Evolutionary conservation across 2,797 vertebrate genomes (phyloP), one percentile per base, ranked within the genome.

Genomic region (Varecia variegata): DNA sequence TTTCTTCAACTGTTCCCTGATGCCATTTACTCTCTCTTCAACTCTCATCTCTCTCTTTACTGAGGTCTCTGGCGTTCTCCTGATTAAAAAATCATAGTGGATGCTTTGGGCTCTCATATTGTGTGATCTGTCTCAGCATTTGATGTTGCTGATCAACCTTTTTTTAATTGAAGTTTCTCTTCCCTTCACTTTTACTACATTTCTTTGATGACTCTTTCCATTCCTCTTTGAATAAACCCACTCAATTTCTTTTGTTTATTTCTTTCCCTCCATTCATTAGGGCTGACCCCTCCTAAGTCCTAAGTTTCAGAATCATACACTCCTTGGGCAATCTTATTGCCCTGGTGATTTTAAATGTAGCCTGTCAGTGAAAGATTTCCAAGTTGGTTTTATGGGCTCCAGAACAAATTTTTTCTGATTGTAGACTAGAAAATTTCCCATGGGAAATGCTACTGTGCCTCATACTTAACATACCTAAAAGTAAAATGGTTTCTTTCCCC

Each of bases 91-190:
- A 7, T 52, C 56, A 68, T 45, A 13, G 10, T n/a, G 12, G 17
- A 30, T 68, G 23, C 25, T 43, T 60, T 27, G 18, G 18, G 14
- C 23, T 74, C 13, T 85, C 9, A 8, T 32, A 50, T 4, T 43
- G 8, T n/a, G 62, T n/a, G 13, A 27, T 7, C 50, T 30, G 6
- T n/a, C 20, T 32, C 40, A 86, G 27, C 38, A 62, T 70, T 60
- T 32, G 7, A 0, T 21, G 9, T 38, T 38, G 4, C 7, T 7
- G 84, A 6, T 4, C 6, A 23, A 47, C 0, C 7, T 8, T 13
- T 79, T 40, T 71, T 3, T 70, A 10, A 30, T 65, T 10, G 67
- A 54, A 30, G 30, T 27, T 74, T 81, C 5, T 40, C 8, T 18
- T 80, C 65, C 9, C 12, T 71, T 96, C 12, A 79, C 10, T 92